A percentile compares a stretch with the other conserved stretches of the same genome.
Conservation (phyloP, 2,888 invertebrate genomes). For the Hypena proboscidalis region DNA sequence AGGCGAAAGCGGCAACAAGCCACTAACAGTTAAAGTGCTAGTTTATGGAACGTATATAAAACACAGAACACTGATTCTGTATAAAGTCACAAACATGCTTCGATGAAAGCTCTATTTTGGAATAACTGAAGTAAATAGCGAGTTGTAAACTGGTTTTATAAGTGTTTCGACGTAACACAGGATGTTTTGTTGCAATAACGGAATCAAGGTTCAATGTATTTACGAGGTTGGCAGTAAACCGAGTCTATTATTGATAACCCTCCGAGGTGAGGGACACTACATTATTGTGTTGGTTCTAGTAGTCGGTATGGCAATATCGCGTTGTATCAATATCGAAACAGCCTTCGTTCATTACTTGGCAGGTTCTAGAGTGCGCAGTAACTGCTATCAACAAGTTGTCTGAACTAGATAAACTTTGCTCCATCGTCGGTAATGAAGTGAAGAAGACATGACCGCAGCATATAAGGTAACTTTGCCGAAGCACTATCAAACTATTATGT, state of each 20-base stretch:
- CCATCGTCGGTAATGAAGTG: background rate
- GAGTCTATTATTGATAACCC: conserved; percentile 4
- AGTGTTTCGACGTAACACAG: too few relatives aligned
- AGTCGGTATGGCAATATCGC: background rate
- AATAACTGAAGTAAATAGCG: too few relatives aligned
- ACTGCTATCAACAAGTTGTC: background rate
- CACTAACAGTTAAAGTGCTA: conserved; percentile 12
- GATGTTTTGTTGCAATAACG: too few relatives aligned
- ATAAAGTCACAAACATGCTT: too few relatives aligned
- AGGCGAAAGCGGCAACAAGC: too few relatives aligned
- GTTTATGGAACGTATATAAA: conserved; percentile 7
- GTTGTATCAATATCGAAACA: background rate
- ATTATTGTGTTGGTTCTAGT: background rate
- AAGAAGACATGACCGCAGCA: too few relatives aligned
- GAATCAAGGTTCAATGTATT: conserved; percentile 6
- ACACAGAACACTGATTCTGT: too few relatives aligned
- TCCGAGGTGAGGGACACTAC: background rate
- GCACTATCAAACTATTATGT: too few relatives aligned
- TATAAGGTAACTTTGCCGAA: too few relatives aligned
- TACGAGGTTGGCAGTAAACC: conserved; percentile 6
- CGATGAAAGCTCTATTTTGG: too few relatives aligned
- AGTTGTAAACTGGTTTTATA: too few relatives aligned
- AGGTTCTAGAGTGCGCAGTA: background rate
- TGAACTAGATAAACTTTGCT: conserved; percentile 1
- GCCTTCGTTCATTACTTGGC: too few relatives aligned